Evolutionary conservation across 2,113 vertebrate species (phyloP).

Genomic region (Sarotherodon lohbergeri): DNA sequence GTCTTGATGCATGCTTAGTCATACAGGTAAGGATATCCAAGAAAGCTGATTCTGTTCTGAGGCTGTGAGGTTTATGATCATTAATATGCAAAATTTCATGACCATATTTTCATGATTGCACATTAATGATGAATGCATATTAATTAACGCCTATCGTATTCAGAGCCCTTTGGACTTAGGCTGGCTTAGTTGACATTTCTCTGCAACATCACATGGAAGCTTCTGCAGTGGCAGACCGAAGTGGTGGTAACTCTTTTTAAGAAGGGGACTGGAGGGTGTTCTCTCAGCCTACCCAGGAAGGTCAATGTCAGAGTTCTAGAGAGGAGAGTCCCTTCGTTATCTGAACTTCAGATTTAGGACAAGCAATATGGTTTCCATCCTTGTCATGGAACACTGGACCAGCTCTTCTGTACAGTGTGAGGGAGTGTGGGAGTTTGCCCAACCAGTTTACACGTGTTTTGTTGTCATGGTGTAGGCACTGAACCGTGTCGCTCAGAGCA

Average conservation of each 20-base stretch:
- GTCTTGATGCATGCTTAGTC: background rate
- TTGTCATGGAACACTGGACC: background rate
- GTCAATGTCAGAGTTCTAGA: background rate
- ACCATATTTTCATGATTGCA: background rate
- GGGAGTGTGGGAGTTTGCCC: background rate
- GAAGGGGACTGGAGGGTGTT: background rate
- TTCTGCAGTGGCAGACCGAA: background rate
- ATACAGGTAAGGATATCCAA: background rate
- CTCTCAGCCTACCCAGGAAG: background rate
- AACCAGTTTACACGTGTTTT: background rate
- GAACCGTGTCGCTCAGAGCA: background rate
- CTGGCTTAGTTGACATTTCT: background rate
- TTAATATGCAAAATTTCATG: background rate
- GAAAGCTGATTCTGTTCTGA: background rate
- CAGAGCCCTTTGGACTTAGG: background rate
- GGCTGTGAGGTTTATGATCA: background rate
- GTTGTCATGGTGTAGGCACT: background rate
- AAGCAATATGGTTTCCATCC: background rate
- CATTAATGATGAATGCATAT: fast-evolving
- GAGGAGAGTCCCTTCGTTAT: background rate
- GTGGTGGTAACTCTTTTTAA: background rate
- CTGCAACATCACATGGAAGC: fast-evolving
- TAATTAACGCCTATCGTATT: fast-evolving
- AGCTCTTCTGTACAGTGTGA: background rate
- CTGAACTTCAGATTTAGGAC: background rate